Percentiles rank a stretch among this genome's conserved stretches.
Conservation (phyloP, 2,888 invertebrate species). For the Athalia cordata region DNA sequence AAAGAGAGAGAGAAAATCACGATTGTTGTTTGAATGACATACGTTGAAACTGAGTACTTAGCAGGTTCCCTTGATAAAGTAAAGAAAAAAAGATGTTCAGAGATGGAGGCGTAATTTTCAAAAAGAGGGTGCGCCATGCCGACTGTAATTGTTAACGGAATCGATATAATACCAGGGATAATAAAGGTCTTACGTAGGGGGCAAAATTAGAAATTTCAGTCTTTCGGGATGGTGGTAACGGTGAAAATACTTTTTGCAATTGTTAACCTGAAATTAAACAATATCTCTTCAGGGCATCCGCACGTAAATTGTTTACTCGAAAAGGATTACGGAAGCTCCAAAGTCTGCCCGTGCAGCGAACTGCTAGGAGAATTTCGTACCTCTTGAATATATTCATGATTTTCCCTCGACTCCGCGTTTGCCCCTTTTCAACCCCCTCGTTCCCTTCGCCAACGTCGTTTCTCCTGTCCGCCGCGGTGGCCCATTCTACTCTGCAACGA, state of each 20-base stretch:
- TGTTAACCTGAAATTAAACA: slow-evolving; percentile 51
- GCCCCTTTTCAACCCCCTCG: slow-evolving; percentile 31
- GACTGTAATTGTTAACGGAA: slow-evolving; percentile 19
- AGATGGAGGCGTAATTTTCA: slow-evolving; percentile 10
- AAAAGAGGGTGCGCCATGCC: background rate
- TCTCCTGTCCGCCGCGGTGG: slow-evolving; percentile 16
- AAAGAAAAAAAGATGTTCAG: too few relatives aligned
- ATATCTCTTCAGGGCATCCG: slow-evolving; percentile 47
- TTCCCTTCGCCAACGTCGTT: slow-evolving; percentile 8
- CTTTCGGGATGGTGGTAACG: slow-evolving; percentile 5
- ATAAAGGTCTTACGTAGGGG: slow-evolving; percentile 6
- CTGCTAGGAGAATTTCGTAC: slow-evolving; percentile 55
- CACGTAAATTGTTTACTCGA: slow-evolving; percentile 57
- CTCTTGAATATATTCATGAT: slow-evolving; percentile 65
- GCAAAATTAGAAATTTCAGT: slow-evolving; percentile 18
- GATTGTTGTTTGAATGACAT: too few relatives aligned
- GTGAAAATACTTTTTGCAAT: slow-evolving; percentile 20
- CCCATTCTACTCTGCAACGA: background rate
- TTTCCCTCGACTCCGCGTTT: slow-evolving; percentile 46
- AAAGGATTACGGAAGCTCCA: slow-evolving; percentile 44
- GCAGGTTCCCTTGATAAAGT: too few relatives aligned
- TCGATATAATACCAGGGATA: slow-evolving; percentile 17
- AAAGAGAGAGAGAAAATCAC: background rate
- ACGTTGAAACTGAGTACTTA: too few relatives aligned
- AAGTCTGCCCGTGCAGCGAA: slow-evolving; percentile 44